phyloP scores from a whole-genome alignment of 2,113 vertebrate genomes.

The Carlito syrichta region DNA sequence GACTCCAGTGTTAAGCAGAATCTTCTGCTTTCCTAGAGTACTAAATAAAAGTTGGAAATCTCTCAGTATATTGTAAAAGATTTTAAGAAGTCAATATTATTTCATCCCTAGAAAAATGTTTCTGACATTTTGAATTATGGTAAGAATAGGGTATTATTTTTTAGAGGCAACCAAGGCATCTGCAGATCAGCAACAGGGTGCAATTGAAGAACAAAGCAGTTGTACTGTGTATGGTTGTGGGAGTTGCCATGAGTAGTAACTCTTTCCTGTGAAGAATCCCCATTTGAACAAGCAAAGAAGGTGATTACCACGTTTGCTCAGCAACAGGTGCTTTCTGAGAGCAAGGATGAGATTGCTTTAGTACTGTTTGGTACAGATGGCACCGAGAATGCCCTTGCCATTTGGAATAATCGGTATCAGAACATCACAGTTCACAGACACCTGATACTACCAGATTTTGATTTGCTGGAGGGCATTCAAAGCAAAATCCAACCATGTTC shows the following conservation, averaged over 20 bases:
- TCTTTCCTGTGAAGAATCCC: conserved; percentile 85
- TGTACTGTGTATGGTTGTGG: conserved; percentile 95
- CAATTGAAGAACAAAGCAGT: conserved; percentile 39
- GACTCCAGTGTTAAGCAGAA: background rate
- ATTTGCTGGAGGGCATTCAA: conserved; percentile 92
- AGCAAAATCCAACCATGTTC: conserved; percentile 84
- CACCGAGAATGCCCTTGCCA: conserved; percentile 87
- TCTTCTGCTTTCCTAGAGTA: background rate
- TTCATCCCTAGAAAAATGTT: conserved; percentile 9
- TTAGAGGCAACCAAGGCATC: too few relatives aligned
- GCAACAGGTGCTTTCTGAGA: conserved; percentile 96
- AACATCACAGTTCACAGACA: conserved; percentile 90
- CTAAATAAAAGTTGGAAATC: background rate
- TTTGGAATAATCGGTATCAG: conserved; percentile 88
- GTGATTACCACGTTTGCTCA: conserved; percentile 93
- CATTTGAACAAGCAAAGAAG: conserved; percentile 93
- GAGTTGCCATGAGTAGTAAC: conserved; percentile 87
- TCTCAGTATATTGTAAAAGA: background rate
- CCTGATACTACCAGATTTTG: conserved; percentile 92
- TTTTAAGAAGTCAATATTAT: background rate
- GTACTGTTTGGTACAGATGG: conserved; percentile 93
- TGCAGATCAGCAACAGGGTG: too few relatives aligned
- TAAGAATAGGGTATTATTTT: too few relatives aligned
- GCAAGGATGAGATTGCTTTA: conserved; percentile 92
- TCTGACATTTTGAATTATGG: conserved; percentile 4